These are phyloP conservation scores for Enteromius thamalakanensis DNA, from an alignment of 2,797 vertebrate genomes.

Conservation along the genomic window DNA sequence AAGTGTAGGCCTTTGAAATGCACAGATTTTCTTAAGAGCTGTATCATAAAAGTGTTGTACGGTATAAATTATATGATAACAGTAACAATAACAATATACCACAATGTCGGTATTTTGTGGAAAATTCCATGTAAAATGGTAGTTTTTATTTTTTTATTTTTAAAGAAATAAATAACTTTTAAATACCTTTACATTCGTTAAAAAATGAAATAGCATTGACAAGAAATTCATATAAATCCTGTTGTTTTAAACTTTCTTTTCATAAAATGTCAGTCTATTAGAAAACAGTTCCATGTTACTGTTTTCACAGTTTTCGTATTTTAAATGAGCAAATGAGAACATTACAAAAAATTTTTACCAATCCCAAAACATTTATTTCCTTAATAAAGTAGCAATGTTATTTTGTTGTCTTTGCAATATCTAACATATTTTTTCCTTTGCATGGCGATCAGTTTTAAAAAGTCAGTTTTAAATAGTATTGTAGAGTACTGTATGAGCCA, in stretches of 20 bases:
- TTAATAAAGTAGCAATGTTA: not conserved
- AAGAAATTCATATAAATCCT: not conserved
- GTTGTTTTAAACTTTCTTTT: not conserved
- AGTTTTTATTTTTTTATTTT: not conserved
- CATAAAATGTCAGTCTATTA: not conserved
- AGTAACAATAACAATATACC: not conserved
- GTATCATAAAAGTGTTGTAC: not conserved
- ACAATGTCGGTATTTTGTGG: not conserved
- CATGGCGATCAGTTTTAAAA: no score
- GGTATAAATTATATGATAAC: not conserved
- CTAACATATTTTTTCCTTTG: not conserved
- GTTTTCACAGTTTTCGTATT: not conserved
- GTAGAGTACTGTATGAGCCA: not conserved
- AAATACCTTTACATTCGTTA: not conserved
- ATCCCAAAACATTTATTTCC: not conserved
- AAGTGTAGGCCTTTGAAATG: not conserved
- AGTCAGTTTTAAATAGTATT: not conserved
- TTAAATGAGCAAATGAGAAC: not conserved
- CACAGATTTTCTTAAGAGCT: not conserved
- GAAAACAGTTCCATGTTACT: not conserved
- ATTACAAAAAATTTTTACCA: not conserved
- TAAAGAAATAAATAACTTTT: not conserved
- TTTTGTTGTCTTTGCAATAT: not conserved
- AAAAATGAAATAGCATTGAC: not conserved
- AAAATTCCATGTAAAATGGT: not conserved